Evolutionary conservation across 2,113 vertebrate genomes (phyloP).

Genomic region (Irena cyanogastra): DNA sequence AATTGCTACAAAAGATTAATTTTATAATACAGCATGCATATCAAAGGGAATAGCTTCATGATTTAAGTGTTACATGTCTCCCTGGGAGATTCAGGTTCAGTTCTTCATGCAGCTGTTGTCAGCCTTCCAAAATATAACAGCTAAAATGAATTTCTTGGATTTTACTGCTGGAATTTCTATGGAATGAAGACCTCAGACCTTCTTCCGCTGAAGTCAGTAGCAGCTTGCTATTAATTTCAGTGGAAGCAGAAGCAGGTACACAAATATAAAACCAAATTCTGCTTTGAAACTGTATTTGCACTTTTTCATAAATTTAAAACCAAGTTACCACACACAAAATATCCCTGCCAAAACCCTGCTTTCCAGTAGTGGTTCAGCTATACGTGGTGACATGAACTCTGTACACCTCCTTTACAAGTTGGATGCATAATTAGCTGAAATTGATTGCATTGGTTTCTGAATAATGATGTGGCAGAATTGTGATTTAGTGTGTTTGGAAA

Average conservation of each 20-base stretch:
- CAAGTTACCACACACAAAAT: background rate
- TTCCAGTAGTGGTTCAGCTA: background rate
- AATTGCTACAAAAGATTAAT: conserved; percentile 66
- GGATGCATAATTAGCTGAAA: background rate
- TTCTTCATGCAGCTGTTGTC: conserved; percentile 38
- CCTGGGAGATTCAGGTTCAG: conserved; percentile 47
- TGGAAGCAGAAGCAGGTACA: background rate
- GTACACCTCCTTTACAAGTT: background rate
- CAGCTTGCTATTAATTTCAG: background rate
- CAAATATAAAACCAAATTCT: background rate
- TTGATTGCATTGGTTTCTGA: background rate
- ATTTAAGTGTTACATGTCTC: conserved; percentile 49
- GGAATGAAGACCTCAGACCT: background rate
- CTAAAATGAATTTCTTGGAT: conserved; percentile 8
- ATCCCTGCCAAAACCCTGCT: background rate
- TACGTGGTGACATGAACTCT: background rate
- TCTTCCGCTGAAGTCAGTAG: background rate
- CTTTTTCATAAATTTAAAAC: background rate
- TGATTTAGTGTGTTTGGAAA: background rate
- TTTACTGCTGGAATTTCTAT: background rate
- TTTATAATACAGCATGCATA: conserved; percentile 43
- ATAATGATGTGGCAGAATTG: background rate
- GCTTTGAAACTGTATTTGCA: background rate
- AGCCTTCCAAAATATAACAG: conserved; percentile 30
- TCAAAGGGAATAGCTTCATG: conserved; percentile 37